A percentile compares a stretch with the other conserved stretches of the same genome.
Evolutionary conservation across 1,140 invertebrate genomes (phyloP).

Genomic region (Linepithema humile): DNA sequence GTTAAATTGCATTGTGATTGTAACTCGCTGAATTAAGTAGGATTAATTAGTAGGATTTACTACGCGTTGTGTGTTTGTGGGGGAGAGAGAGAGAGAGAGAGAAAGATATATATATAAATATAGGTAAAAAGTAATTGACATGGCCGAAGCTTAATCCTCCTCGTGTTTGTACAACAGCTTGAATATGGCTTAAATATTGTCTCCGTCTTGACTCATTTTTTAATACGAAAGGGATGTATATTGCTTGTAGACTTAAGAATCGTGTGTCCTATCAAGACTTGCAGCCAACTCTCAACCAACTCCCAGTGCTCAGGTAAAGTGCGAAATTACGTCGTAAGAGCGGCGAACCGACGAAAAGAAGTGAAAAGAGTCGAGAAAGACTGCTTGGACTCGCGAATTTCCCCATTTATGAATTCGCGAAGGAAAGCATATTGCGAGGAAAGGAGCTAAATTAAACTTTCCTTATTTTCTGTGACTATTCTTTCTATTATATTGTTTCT

Average conservation of each 20-base stretch:
- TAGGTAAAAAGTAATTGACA: neutral
- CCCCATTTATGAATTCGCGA: neutral
- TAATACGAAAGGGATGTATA: conserved; percentile 72
- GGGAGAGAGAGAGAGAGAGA: no score
- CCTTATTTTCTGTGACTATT: neutral
- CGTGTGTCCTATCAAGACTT: conserved; percentile 89
- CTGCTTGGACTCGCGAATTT: neutral
- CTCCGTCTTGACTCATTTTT: conserved; percentile 29
- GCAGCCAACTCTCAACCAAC: conserved; percentile 88
- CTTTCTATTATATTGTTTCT: neutral
- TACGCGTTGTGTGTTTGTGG: no score
- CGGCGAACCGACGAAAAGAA: neutral
- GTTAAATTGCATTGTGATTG: neutral
- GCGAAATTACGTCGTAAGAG: conserved; percentile 44
- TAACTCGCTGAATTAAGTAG: no score
- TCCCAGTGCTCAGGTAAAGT: conserved; percentile 88
- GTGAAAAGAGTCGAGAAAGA: conserved; percentile 8
- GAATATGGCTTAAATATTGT: conserved; percentile 39
- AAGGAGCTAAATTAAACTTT: neutral
- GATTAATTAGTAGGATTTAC: neutral
- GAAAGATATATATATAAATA: no score
- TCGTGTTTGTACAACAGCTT: conserved; percentile 52
- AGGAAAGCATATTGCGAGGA: neutral
- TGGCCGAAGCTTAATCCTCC: conserved; percentile 57
- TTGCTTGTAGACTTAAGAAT: conserved; percentile 88